These are phyloP conservation scores for Anodontia alba DNA, from an alignment of 2,888 invertebrate species.

Conservation along the genomic window DNA sequence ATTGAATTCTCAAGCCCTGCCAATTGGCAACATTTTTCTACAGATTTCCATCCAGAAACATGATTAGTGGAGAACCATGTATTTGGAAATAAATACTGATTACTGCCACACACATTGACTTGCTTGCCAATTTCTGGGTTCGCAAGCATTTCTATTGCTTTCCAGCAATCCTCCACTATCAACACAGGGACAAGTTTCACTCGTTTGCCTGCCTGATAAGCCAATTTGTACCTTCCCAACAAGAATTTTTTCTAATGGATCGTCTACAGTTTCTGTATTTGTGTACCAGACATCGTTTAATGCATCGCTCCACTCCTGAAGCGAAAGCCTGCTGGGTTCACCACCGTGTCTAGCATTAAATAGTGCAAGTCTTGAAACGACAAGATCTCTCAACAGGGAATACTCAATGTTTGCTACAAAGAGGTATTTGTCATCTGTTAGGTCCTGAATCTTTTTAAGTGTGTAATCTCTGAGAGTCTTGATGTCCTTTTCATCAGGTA, in stretches of 20 bases:
- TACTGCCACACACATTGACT: background rate
- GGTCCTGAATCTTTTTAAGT: background rate
- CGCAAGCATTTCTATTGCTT: background rate
- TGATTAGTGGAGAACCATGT: background rate
- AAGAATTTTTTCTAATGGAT: conserved; percentile 5
- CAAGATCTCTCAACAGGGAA: conserved; percentile 31
- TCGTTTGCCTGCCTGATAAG: conserved; percentile 13
- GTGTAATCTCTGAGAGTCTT: background rate
- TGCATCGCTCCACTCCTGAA: background rate
- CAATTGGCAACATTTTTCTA: background rate
- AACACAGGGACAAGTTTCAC: background rate
- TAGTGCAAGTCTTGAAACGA: conserved; percentile 43
- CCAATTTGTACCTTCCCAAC: background rate
- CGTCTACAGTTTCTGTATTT: background rate
- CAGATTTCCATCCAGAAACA: conserved; percentile 19
- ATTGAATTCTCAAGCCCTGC: conserved; percentile 5
- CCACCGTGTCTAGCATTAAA: conserved; percentile 58
- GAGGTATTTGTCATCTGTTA: background rate
- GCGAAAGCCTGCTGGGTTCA: conserved; percentile 41
- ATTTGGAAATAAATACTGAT: conserved; percentile 22
- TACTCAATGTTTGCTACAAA: conserved; percentile 13
- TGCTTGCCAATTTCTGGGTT: background rate
- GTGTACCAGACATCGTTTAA: background rate
- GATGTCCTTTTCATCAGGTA: background rate
- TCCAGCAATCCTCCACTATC: conserved; percentile 5